Conservation (phyloP, 30 jellyfish, hydroid and myxozoan species). For the Rhopilema esculentum region DNA sequence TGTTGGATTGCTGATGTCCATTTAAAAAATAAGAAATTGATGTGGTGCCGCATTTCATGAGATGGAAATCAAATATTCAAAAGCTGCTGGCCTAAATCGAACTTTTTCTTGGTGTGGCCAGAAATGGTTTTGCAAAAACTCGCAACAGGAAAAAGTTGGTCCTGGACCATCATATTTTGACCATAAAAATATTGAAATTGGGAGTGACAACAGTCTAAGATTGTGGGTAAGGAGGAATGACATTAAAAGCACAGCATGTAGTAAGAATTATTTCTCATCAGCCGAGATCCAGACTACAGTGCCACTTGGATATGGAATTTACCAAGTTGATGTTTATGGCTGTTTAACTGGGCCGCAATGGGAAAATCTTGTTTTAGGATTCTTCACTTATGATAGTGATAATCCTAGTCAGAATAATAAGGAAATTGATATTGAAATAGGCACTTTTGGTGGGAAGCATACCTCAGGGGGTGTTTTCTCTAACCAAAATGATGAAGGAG, state of each 20-base stretch:
- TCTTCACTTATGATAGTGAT: constrained; percentile 41
- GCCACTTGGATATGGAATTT: constrained; percentile 56
- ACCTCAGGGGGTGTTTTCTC: constrained; percentile 49
- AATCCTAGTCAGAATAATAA: neutral
- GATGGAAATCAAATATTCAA: constrained; percentile 2
- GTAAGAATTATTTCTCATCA: constrained; percentile 5
- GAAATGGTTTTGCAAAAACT: constrained; percentile 39
- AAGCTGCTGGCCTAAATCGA: neutral
- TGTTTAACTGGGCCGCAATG: constrained; percentile 38
- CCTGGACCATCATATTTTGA: constrained; percentile 59
- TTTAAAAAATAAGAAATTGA: too few relatives aligned
- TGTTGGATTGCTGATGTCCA: too few relatives aligned
- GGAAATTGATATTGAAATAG: constrained; percentile 62
- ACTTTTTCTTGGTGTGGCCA: constrained; percentile 47
- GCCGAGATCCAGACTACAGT: constrained; percentile 35
- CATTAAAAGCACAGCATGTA: neutral
- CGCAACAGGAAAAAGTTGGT: constrained; percentile 50
- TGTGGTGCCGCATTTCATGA: neutral
- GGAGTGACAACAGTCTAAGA: constrained; percentile 34
- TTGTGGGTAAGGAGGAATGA: constrained; percentile 40
- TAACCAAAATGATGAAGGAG: constrained; percentile 13
- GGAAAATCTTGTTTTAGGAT: constrained; percentile 46
- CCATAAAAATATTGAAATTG: constrained; percentile 35
- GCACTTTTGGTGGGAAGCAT: constrained; percentile 50
- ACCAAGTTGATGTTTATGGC: constrained; percentile 47